Percentiles rank a stretch among this genome's conserved stretches.
phyloP scores from a whole-genome alignment of 2,797 vertebrate species.

The Coendou prehensilis region DNA sequence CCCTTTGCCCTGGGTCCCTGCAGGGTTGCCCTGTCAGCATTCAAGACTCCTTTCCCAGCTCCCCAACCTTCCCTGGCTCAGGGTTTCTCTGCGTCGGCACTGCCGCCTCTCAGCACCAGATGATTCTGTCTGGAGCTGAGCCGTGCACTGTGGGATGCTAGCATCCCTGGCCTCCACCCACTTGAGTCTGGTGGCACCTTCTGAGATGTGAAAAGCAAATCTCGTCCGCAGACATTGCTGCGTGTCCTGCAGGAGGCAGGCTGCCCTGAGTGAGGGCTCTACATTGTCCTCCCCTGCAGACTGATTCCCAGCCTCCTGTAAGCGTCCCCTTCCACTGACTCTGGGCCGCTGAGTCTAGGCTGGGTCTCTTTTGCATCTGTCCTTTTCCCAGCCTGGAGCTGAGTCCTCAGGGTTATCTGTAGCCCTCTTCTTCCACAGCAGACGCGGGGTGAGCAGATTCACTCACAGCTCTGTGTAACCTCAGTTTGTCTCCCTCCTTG shows the following conservation, averaged over 20 bases:
- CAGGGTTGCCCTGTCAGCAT: neutral
- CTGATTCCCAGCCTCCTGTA: neutral
- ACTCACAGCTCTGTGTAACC: neutral
- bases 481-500: neutral
- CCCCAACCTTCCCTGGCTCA: neutral
- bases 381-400: neutral
- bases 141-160: neutral
- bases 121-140: neutral
- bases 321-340: neutral
- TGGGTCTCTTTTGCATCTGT: neutral
- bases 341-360: neutral
- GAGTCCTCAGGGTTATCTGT: neutral
- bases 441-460: accelerated
- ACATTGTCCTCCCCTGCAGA: neutral
- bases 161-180: neutral
- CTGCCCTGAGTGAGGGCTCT: neutral
- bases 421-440: neutral
- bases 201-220: neutral
- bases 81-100: neutral
- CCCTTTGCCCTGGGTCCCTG: neutral
- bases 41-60: neutral
- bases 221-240: neutral
- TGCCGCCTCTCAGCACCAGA: neutral
- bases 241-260: neutral
- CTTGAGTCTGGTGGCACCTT: neutral